Percentiles rank a stretch among this genome's conserved stretches.
Conservation (phyloP, 2,888 invertebrate genomes). For the Leptinotarsa tumamoca region DNA sequence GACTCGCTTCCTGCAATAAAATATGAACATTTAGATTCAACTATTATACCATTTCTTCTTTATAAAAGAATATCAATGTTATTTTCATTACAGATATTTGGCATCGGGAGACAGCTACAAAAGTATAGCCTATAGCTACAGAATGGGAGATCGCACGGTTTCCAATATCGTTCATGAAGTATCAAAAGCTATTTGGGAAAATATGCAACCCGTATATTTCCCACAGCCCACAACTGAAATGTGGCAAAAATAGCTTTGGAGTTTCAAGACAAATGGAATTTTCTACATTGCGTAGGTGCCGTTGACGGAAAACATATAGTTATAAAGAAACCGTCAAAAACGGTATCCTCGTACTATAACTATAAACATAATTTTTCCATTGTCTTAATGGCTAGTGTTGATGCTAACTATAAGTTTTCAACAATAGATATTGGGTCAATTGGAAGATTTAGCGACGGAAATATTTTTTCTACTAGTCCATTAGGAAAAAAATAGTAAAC, state of each 20-base stretch:
- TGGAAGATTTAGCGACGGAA: conserved; percentile 35
- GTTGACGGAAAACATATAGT: conserved; percentile 53
- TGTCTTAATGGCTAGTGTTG: conserved; percentile 50
- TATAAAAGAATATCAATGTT: background rate
- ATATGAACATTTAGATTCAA: conserved; percentile 1
- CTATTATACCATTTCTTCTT: conserved; percentile 4
- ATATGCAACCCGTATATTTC: conserved; percentile 46
- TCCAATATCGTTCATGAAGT: conserved; percentile 59
- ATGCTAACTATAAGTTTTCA: conserved; percentile 50
- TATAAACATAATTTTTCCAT: conserved; percentile 52
- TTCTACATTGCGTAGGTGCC: conserved; percentile 51
- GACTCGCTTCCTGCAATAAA: conserved; percentile 33
- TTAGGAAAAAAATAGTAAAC: conserved; percentile 29
- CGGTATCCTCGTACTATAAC: conserved; percentile 52
- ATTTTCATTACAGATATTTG: conserved; percentile 26
- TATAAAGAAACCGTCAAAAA: conserved; percentile 47
- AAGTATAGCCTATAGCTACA: conserved; percentile 43
- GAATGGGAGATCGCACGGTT: conserved; percentile 51
- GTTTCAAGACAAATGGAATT: conserved; percentile 51
- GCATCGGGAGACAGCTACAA: conserved; percentile 37
- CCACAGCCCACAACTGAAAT: conserved; percentile 45
- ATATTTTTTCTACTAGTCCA: conserved; percentile 46
- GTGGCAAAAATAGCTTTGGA: conserved; percentile 48
- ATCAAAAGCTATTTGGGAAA: conserved; percentile 53
- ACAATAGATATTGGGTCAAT: conserved; percentile 48